Conservation (phyloP, 2,888 invertebrate genomes). For the Yponomeuta evonymella region DNA sequence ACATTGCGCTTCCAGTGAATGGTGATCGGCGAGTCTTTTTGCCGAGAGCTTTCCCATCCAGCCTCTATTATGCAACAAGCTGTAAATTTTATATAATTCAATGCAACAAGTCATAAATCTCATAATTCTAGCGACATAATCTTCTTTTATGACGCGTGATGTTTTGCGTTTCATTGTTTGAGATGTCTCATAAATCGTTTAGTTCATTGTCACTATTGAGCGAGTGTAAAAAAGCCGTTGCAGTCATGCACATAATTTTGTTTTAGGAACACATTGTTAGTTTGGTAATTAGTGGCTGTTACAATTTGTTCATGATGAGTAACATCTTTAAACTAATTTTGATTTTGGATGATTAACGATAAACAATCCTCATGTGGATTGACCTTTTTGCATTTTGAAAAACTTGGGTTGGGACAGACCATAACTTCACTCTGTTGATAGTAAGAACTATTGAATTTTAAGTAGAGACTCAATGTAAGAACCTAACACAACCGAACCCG, state of each 20-base stretch:
- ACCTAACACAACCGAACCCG: neutral
- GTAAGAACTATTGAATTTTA: too few relatives aligned
- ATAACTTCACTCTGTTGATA: neutral
- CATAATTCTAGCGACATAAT: conserved; percentile 13
- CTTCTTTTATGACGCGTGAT: conserved; percentile 69
- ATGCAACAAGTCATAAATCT: conserved; percentile 13
- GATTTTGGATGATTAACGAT: neutral
- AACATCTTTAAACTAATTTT: too few relatives aligned
- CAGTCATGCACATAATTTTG: conserved; percentile 10
- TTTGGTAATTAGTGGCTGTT: neutral
- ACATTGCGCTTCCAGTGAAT: neutral
- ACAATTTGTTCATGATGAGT: too few relatives aligned
- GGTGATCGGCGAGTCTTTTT: neutral
- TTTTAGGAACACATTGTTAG: neutral
- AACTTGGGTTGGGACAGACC: too few relatives aligned
- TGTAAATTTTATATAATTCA: conserved; percentile 7
- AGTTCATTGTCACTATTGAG: neutral
- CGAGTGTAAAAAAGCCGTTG: conserved; percentile 4
- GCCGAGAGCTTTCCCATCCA: conserved; percentile 4
- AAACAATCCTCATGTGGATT: neutral
- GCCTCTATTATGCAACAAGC: conserved; percentile 11
- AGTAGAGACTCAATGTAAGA: neutral
- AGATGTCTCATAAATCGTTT: conserved; percentile 44
- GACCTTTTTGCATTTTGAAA: too few relatives aligned
- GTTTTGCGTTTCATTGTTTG: conserved; percentile 62